phyloP scores from a whole-genome alignment of 2,797 vertebrate species.

The Channa striata region DNA sequence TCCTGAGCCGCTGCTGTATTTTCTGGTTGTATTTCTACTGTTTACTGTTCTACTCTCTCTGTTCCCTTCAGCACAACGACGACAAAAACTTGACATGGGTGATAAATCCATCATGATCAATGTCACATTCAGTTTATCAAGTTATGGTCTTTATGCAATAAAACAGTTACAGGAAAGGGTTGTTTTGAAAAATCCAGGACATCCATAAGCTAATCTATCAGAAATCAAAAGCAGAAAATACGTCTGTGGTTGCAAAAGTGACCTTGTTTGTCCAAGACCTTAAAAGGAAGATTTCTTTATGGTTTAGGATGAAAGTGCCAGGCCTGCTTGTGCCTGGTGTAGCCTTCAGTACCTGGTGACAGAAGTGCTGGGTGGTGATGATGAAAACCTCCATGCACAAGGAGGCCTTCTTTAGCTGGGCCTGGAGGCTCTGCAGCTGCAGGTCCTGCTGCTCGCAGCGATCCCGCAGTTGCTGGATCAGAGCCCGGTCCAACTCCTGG shows the following conservation, averaged over 20 bases:
- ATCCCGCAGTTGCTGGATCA: slow-evolving; percentile 88
- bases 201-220: not conserved
- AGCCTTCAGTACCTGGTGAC: slow-evolving; percentile 88
- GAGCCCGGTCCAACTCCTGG: slow-evolving; percentile 77
- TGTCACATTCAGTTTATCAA: slow-evolving; percentile 1
- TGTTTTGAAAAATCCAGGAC: not conserved
- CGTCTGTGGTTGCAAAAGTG: not conserved
- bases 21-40: not conserved
- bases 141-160: not conserved
- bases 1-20: no score
- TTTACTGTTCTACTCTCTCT: not conserved
- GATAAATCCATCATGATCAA: not conserved
- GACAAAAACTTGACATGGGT: not conserved
- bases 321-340: not conserved
- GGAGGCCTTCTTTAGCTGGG: slow-evolving; percentile 85
- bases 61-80: not conserved
- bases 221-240: not conserved
- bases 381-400: slow-evolving; percentile 90
- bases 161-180: not conserved
- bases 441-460: slow-evolving; percentile 88
- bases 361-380: slow-evolving; percentile 93
- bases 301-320: not conserved
- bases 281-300: not conserved
- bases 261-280: not conserved
- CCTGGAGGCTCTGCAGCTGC: slow-evolving; percentile 84